These are phyloP conservation scores for Heterodera filipjevi DNA, from an alignment of 2,888 invertebrate species.

Conservation along the genomic window DNA sequence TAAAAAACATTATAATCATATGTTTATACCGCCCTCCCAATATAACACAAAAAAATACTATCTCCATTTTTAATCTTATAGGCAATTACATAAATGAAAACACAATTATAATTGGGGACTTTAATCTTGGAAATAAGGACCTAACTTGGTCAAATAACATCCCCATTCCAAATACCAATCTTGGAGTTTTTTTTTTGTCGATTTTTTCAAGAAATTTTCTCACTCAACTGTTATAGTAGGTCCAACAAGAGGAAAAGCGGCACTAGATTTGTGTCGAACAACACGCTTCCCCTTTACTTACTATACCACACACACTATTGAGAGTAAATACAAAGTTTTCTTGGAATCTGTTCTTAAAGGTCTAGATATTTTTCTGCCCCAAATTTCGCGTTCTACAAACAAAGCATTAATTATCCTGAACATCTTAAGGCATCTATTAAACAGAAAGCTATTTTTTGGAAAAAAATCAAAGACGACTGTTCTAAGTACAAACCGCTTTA, in stretches of 20 bases:
- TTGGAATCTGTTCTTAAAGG: no score
- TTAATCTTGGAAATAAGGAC: not conserved
- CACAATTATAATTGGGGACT: not conserved
- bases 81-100: not conserved
- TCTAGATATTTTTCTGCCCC: no score
- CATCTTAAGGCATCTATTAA: no score
- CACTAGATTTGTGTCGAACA: not conserved
- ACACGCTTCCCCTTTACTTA: not conserved
- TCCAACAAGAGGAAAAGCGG: not conserved
- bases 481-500: no score
- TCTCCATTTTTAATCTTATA: not conserved
- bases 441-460: no score
- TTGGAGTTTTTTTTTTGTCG: not conserved
- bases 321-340: not conserved
- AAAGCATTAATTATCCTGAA: no score
- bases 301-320: not conserved
- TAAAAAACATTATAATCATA: not conserved
- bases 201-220: not conserved
- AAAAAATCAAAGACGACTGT: no score
- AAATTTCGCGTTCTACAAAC: no score
- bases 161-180: not conserved
- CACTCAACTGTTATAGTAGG: not conserved
- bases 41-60: not conserved
- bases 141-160: not conserved
- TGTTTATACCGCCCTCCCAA: not conserved